Evolutionary conservation across 2,797 vertebrate species (phyloP), one percentile per base, ranked within the genome.

Genomic region (Hybognathus amarus): DNA sequence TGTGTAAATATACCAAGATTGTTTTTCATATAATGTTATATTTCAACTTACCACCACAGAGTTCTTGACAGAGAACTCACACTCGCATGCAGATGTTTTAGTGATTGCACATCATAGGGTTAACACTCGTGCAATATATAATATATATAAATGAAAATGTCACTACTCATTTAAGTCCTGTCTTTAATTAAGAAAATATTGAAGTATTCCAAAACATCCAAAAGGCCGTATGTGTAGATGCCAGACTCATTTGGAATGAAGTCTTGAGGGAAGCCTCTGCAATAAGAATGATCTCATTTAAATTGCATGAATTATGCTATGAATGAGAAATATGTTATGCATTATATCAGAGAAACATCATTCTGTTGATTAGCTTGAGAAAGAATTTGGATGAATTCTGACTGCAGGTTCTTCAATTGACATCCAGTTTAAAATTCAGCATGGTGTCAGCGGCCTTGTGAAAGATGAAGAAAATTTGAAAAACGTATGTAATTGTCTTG

Each of bases 161-260:
- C 12, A 61, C 12, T 61, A 27, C 5, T 61, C 59, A 24, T 61
- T 27, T 63, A 30, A 30, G 2, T 61, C 5, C 24, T 6, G 2
- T 30, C 13, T 63, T 63, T 17, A 30, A 63, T 67, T 67, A 67
- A 18, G n/a, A 83, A 68, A 68, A 59, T 54, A 56, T 68, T 68
- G 4, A 83, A 76, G 42, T 47, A 56, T 59, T 47, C 47, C 64
- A 77, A 77, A 76, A 83, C 81, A 30, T 82, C 42, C 70, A 50
- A 52, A 54, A 74, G 6, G 61, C 56, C 42, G 13, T 38, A 20
- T 64, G 45, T 75, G 59, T 52, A 56, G 13, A 33, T 77, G 71
- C 27, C 8, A 77, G 18, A 68, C 24, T 77, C 7, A 77, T 77
- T 68, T 69, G 47, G 27, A 75, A 59, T 59, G 13, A 59, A 77